Base-by-base conservation (phyloP, 2,888 invertebrate genomes). In the Diplazon laetatorius region DNA sequence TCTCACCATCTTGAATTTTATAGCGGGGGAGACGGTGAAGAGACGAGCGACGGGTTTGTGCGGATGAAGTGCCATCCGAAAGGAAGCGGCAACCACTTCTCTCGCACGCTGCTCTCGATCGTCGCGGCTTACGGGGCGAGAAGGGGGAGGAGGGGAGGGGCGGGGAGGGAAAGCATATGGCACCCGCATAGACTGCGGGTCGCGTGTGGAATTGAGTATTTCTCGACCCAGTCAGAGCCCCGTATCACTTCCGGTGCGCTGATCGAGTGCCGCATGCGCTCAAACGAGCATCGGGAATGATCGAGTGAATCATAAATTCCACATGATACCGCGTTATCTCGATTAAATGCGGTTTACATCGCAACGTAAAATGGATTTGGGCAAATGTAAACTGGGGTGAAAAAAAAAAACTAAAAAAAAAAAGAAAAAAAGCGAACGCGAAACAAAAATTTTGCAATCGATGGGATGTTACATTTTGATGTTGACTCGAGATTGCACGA, bases 1-100 rank as follows among this genome's bases (percentile, higher is more conserved):
- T 75, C 74, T 74, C 65, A 66, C 75, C 66, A 62, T 78, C 78
- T 71, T 70, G 71, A 66, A 75, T 70, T 75, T 75, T 78, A 46
- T 74, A 65, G 63, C 25, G 52, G 22, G n/a, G 12, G 30, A 63
- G 63, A 68, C 50, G 52, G 39, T 37, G 14, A 18, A 35, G 30
- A 30, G 37, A 52, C 63, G 63, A 63, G 52, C 14, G 18, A 2
- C n/a, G n/a, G 30, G 30, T 30, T 30, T 2, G 30, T 18, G 22
- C 14, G 39, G 25, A 35, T 63, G 52, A 20, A 39, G n/a, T n/a
- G n/a, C n/a, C n/a, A n/a, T n/a, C 20, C n/a, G 22, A n/a, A 10
- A 0, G 25, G 25, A 30, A 10, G 10, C n/a, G 16, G 20, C 37
- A 2, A n/a, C 22, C 18, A 9, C 18, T 25, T 20, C 35, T 66